Evolutionary conservation across 2,888 invertebrate genomes (phyloP).

Genomic region (Drosophila acutilabella): DNA sequence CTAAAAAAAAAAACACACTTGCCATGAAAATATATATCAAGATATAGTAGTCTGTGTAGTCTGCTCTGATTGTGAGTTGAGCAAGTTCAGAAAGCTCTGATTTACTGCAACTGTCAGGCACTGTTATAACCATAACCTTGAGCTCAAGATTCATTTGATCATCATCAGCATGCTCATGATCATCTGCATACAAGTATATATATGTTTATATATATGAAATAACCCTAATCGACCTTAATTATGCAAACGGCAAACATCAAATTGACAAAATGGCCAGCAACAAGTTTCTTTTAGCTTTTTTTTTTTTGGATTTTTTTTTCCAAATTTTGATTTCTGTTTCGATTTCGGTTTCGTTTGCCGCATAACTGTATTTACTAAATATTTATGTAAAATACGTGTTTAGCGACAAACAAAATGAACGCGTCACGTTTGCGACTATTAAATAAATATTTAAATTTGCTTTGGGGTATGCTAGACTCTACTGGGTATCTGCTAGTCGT

Average conservation of each 20-base stretch:
- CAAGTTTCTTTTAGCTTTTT: conserved; percentile 1
- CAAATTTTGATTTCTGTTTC: conserved; percentile 12
- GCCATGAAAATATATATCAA: neutral
- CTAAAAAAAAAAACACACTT: conserved; percentile 8
- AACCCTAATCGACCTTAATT: conserved; percentile 79
- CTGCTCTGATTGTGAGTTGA: conserved; percentile 45
- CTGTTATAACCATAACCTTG: conserved; percentile 75
- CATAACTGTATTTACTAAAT: conserved; percentile 59
- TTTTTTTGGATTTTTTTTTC: conserved; percentile 3
- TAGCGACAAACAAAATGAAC: conserved; percentile 32
- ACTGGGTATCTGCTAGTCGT: conserved; percentile 18
- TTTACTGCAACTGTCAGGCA: conserved; percentile 39
- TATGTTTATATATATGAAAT: conserved; percentile 16
- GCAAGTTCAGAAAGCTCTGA: conserved; percentile 49
- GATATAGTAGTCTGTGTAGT: conserved; percentile 10
- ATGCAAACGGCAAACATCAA: conserved; percentile 59
- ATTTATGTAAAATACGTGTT: conserved; percentile 46
- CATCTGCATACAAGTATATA: conserved; percentile 13
- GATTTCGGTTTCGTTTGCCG: conserved; percentile 39
- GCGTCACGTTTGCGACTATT: conserved; percentile 37
- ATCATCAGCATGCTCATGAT: conserved; percentile 20
- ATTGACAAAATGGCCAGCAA: conserved; percentile 60
- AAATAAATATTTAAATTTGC: conserved; percentile 12
- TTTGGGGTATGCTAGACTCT: neutral
- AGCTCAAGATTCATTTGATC: conserved; percentile 61